Evolutionary conservation across 2,797 vertebrate species (phyloP), one percentile per base, ranked within the genome.

Genomic region (Danio tinwini): DNA sequence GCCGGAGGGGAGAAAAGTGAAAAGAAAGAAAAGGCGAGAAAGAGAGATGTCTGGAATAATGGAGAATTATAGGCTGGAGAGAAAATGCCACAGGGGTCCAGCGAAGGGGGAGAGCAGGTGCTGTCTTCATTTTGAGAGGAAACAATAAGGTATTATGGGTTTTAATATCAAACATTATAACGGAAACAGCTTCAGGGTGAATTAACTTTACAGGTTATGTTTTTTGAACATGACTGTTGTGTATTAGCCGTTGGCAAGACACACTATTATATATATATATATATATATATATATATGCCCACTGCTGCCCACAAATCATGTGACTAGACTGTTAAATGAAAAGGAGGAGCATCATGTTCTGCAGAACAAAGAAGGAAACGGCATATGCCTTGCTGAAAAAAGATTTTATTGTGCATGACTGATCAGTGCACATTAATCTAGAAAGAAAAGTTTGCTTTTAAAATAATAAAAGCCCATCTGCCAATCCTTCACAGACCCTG

Each of bases 71-170:
- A 55, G 64, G 40, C 12, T 50, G 21, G 19, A 44, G 40, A 59
- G 12, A 52, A 49, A 58, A 45, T 62, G 58, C 58, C 52, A 75
- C 75, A 78, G 82, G 71, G 72, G 76, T 80, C 76, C 62, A 69
- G 61, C 74, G 62, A 81, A 69, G 71, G 50, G 40, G 59, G 29
- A 74, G 68, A 80, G 76, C 82, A 82, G 80, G 80, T 78, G 80
- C 39, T 5, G 53, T 80, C 58, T 74, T 83, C 16, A 64, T 73
- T 82, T 81, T 45, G 52, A 21, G n/a, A 45, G 17, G 80, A 50
- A 58, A 47, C 56, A 50, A 74, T 45, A 47, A 59, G 42, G 17
- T 13, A 21, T 53, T 69, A 68, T 56, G 19, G 37, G 37, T 14
- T 42, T 70, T 55, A 76, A 73, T 65, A 62, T 55, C 56, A 71